Evolutionary conservation across 2,113 vertebrate species (phyloP).

Genomic region (Callospermophilus lateralis): DNA sequence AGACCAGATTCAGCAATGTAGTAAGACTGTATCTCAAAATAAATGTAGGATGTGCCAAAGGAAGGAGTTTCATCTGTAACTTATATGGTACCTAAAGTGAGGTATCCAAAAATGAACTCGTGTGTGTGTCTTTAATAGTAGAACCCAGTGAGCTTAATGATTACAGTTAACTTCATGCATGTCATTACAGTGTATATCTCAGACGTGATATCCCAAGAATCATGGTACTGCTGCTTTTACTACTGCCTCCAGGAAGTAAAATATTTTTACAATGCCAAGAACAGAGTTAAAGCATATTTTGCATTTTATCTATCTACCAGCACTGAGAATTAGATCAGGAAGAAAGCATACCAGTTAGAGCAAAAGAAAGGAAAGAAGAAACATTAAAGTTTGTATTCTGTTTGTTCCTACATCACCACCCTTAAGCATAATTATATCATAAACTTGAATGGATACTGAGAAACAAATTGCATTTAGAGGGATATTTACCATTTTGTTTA

Average conservation of each 20-base stretch:
- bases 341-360: slow-evolving; percentile 1
- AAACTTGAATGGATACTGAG: slow-evolving; percentile 10
- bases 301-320: not conserved
- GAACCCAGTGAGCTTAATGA: not conserved
- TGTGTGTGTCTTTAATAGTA: not conserved
- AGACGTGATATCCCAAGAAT: not conserved
- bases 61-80: slow-evolving; percentile 3
- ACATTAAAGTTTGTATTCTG: not conserved
- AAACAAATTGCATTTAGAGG: slow-evolving; percentile 38
- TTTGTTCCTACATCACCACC: not conserved
- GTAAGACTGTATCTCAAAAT: no score
- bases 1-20: no score
- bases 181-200: not conserved
- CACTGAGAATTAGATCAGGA: slow-evolving; percentile 31
- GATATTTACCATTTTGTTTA: slow-evolving; percentile 33
- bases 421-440: slow-evolving; percentile 22
- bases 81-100: slow-evolving; percentile 11
- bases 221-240: not conserved
- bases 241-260: not conserved
- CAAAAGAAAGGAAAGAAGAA: slow-evolving; percentile 22
- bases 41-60: not conserved
- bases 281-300: slow-evolving; percentile 54
- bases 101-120: not conserved
- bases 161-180: slow-evolving; percentile 13
- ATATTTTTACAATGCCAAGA: not conserved